Evolutionary conservation across 2,797 vertebrate species (phyloP), one percentile per base, ranked within the genome.

Genomic region (Mallotus villosus): DNA sequence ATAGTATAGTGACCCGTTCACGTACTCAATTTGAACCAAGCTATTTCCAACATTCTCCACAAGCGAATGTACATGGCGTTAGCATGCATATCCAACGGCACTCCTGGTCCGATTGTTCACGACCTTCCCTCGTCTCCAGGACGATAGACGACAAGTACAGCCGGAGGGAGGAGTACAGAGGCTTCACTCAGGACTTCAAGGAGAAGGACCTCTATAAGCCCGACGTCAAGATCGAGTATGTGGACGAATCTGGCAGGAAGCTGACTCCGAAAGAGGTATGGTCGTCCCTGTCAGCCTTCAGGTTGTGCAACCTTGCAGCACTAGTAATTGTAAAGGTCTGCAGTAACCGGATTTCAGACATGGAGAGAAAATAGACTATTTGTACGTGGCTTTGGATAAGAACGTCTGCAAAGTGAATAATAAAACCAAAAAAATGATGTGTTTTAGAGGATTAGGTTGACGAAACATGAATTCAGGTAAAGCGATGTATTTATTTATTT

Each of bases 141-240:
- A 94, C 94, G 79, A 96, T 97, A 1, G 96, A 97, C 14, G 97
- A 97, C 87, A 97, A 97, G 82, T 97, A 98, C 85, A 97, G 96
- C 80, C 90, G 95, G 6, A 83, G 96, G 0, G 96, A 97, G 85
- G 96, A 97, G 78, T 98, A 96, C 82, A 93, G 96, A 0, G 96
- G 96, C 53, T 98, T 98, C 90, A 96, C 93, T 0, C 97, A 98
- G 90, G 96, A 98, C 34, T 98, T 98, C 88, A 97, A 96, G 78
- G 97, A 98, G 67, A 98, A 98, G 73, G 96, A 97, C 0, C 74
- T 91, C 16, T 98, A 94, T 59, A 95, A 86, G 78, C 96, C 94
- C 0, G 95, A 98, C 0, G 94, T 98, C 21, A 97, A 97, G 88
- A 98, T 98, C 0, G 95, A 98, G 84, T 98, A 98, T 0, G 95